Evolutionary conservation across 1,140 invertebrate species (phyloP).

Genomic region (Eufriesea mexicana): DNA sequence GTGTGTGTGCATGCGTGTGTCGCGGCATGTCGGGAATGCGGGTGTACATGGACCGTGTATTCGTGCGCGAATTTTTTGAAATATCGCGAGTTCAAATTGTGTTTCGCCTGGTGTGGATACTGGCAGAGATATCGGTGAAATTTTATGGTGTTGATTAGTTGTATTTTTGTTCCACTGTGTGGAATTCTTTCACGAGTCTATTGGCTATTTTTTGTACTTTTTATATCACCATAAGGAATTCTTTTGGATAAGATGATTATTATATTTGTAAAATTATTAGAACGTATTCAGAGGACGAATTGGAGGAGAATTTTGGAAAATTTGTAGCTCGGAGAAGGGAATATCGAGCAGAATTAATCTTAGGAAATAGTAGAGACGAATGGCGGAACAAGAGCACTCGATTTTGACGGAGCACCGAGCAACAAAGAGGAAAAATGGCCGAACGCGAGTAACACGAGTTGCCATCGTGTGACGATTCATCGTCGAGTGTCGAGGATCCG

Average conservation of each 20-base stretch:
- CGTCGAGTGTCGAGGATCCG: constrained; percentile 59
- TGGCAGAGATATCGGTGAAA: neutral
- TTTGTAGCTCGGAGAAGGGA: no score
- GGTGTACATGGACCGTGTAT: constrained; percentile 17
- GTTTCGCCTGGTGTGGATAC: neutral
- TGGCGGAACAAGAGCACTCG: constrained; percentile 1
- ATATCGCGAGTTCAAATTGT: neutral
- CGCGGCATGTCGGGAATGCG: neutral
- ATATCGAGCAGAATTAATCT: neutral
- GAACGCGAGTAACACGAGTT: constrained; percentile 17
- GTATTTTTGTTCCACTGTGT: no score
- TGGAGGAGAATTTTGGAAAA: no score
- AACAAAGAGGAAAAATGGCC: constrained; percentile 49
- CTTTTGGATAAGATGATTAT: no score
- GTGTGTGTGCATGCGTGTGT: neutral
- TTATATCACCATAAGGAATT: no score
- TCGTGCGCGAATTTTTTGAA: constrained; percentile 24
- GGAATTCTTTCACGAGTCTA: no score
- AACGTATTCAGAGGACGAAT: no score
- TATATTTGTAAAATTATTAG: no score
- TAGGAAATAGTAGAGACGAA: neutral
- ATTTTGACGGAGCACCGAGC: neutral
- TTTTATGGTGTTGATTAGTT: neutral
- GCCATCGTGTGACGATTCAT: constrained; percentile 51
- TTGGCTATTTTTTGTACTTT: no score